Evolutionary conservation across 2,888 invertebrate species (phyloP), one percentile per base, ranked within the genome.

Genomic region (Acronicta psi): DNA sequence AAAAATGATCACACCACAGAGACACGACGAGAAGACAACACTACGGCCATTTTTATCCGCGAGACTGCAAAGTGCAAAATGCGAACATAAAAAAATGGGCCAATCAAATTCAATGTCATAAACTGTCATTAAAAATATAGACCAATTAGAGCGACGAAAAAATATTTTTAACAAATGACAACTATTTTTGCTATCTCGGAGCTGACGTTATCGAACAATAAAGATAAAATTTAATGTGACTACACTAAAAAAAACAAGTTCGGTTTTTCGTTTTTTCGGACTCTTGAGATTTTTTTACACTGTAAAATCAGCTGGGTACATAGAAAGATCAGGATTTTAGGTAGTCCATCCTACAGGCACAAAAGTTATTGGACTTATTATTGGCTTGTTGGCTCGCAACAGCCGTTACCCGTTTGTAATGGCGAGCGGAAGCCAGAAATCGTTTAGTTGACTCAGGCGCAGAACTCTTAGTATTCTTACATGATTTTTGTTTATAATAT

Each of bases 41-140:
- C 81, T 88, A 87, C 92, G 85, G 92, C 93, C 93, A 93, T 93
- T 93, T 93, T 93, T 90, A 84, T 92, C 92, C 92, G 93, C 92
- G 93, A 92, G 90, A 87, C 83, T 84, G 75, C 66, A 79, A 71
- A 75, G 34, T 62, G 79, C 68, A 69, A 67, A 70, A 13, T n/a
- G 13, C 7, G n/a, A 2, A n/a, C n/a, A n/a, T 45, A 56, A 47
- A 69, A 59, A 49, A 57, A 59, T 13, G 23, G 54, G 55, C 89
- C 89, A 90, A 91, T 87, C 50, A 74, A 42, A 71, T 23, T 41
- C 17, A 51, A 52, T 60, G 59, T 60, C 53, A 71, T 43, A 18
- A 61, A 52, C 49, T 69, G 64, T 67, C 64, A 60, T 43, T 45
- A 31, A 0, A 0, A 0, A 0, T 40, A 42, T 54, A 37, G 36